Conservation (phyloP, 2,113 vertebrate species). For the Onychostoma macrolepis region DNA sequence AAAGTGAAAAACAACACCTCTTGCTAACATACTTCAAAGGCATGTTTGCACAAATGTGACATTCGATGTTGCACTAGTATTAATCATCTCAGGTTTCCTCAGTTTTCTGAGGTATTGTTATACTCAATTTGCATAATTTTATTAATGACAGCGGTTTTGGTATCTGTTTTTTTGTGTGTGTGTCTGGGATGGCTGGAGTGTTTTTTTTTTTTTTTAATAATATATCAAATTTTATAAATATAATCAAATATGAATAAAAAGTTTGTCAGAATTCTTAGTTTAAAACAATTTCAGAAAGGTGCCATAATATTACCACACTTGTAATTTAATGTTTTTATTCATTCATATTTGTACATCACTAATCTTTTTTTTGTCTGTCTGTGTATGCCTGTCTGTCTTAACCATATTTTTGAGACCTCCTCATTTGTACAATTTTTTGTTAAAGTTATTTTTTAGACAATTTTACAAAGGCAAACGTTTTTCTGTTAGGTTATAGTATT, state of each 20-base stretch:
- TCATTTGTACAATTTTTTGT: too few relatives aligned
- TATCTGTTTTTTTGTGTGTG: neutral
- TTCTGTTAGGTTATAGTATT: neutral
- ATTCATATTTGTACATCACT: neutral
- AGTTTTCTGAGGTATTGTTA: neutral
- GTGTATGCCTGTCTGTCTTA: too few relatives aligned
- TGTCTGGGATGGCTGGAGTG: neutral
- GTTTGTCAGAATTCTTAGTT: neutral
- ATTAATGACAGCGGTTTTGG: too few relatives aligned
- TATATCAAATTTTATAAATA: too few relatives aligned
- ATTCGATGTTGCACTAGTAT: neutral
- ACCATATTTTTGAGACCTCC: neutral
- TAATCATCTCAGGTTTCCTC: neutral
- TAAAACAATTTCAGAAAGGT: neutral
- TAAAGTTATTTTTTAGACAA: too few relatives aligned
- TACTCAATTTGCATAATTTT: neutral
- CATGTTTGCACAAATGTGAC: neutral
- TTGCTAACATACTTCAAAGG: neutral
- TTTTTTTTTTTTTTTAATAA: too few relatives aligned
- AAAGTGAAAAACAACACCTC: neutral
- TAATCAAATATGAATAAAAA: neutral
- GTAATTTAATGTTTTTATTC: neutral
- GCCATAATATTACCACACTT: neutral
- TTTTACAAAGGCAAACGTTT: neutral
- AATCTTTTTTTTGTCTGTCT: neutral